Percentiles rank a stretch among this genome's conserved stretches.
phyloP scores from a whole-genome alignment of 1,140 invertebrate genomes.

The Homarus americanus region DNA sequence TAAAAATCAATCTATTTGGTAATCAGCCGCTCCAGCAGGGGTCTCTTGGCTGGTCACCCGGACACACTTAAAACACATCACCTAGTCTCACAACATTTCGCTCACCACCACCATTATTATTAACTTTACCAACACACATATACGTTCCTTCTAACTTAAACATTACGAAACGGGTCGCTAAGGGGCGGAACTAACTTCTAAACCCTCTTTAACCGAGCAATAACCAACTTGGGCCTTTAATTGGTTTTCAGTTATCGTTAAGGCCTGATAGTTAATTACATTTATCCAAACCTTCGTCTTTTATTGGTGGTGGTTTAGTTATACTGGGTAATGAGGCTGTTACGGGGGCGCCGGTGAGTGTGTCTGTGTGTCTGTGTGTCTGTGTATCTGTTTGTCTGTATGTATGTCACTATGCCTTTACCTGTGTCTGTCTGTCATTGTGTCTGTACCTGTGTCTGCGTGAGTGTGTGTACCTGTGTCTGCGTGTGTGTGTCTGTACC shows the following conservation, averaged over 20 bases:
- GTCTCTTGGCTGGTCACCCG: neutral
- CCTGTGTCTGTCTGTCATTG: no score
- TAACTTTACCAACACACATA: neutral
- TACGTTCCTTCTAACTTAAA: neutral
- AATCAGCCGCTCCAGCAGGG: constrained; percentile 53
- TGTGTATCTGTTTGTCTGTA: no score
- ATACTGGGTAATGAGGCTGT: no score
- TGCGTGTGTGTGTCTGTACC: no score
- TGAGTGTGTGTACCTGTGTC: no score
- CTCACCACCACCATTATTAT: no score
- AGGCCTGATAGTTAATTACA: constrained; percentile 63
- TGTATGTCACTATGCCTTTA: no score
- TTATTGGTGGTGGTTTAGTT: no score
- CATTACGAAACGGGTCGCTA: constrained; percentile 2
- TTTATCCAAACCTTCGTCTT: no score
- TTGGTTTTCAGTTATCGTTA: constrained; percentile 68
- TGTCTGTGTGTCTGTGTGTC: no score
- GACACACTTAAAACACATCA: neutral
- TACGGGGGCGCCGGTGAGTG: no score
- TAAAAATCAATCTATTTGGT: constrained; percentile 71
- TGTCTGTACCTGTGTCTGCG: no score
- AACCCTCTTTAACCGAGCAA: constrained; percentile 27
- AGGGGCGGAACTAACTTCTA: neutral
- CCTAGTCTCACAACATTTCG: constrained; percentile 27
- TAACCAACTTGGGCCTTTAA: constrained; percentile 47